Conservation (phyloP, 2,113 vertebrate genomes). For the Larimichthys crocea region DNA sequence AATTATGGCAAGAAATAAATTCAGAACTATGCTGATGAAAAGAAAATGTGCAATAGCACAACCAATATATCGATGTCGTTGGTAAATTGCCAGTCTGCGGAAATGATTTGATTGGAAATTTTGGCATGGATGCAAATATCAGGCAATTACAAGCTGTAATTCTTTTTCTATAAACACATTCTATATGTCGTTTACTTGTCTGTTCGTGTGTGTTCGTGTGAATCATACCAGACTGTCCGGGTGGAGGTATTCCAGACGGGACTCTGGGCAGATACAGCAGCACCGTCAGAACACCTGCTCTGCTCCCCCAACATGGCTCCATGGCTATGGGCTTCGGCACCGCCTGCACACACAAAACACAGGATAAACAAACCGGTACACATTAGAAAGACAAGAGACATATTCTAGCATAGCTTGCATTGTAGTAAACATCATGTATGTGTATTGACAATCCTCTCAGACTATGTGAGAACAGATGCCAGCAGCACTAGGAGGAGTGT, state of each 20-base stretch:
- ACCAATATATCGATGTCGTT: not conserved
- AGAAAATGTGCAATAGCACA: not conserved
- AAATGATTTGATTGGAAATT: too few species aligned
- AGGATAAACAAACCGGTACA: not conserved
- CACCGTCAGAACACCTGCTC: conserved; percentile 77
- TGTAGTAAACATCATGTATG: not conserved
- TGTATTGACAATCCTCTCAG: not conserved
- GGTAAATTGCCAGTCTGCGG: not conserved
- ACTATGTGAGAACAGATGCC: not conserved
- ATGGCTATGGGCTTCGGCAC: conserved; percentile 71
- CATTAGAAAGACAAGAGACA: too few species aligned
- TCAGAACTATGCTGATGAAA: not conserved
- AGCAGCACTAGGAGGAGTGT: not conserved
- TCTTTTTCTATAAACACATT: not conserved
- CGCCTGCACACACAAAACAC: conserved; percentile 46
- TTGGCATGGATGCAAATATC: not conserved
- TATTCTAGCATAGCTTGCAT: not conserved
- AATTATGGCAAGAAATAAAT: not conserved
- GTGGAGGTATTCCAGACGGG: conserved; percentile 71
- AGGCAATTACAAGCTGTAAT: too few species aligned
- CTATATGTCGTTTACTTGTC: not conserved
- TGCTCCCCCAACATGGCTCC: conserved; percentile 78
- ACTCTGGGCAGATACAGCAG: conserved; percentile 76
- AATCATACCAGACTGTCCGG: conserved; percentile 78
- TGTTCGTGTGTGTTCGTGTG: conserved; percentile 22